Evolutionary conservation across 2,888 invertebrate genomes (phyloP).

Genomic region (Rotaria socialis): DNA sequence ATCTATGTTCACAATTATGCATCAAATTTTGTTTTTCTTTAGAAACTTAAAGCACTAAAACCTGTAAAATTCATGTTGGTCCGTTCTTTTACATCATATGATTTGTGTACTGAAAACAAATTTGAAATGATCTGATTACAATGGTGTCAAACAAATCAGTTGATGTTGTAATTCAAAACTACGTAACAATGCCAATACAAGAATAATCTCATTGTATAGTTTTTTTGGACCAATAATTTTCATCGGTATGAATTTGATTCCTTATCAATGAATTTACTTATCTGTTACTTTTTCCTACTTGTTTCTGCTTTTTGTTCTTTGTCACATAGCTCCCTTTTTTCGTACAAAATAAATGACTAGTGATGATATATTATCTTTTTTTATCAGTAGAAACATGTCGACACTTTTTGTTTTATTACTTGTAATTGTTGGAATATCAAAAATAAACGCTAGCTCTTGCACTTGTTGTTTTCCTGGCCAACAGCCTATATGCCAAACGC

Average conservation of each 20-base stretch:
- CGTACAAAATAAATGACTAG: neutral
- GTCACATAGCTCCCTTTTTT: neutral
- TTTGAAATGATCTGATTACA: neutral
- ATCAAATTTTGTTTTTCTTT: too few species aligned
- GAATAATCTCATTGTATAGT: neutral
- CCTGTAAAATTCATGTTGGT: neutral
- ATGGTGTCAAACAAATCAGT: neutral
- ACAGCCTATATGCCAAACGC: neutral
- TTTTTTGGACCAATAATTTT: neutral
- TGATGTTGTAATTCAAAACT: neutral
- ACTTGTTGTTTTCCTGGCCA: neutral
- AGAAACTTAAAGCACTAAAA: neutral
- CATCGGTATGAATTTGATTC: neutral
- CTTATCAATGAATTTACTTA: neutral
- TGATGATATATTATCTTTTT: neutral
- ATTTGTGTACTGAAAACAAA: neutral
- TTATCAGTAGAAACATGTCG: neutral
- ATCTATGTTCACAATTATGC: too few species aligned
- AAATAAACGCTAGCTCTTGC: neutral
- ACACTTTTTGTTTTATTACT: neutral
- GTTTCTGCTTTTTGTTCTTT: neutral
- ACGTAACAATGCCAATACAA: neutral
- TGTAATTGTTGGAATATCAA: neutral
- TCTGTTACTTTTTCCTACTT: too few species aligned
- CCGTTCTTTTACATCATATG: neutral